These are phyloP conservation scores for Channallabes apus DNA, from an alignment of 2,797 vertebrate species.

Conservation along the genomic window DNA sequence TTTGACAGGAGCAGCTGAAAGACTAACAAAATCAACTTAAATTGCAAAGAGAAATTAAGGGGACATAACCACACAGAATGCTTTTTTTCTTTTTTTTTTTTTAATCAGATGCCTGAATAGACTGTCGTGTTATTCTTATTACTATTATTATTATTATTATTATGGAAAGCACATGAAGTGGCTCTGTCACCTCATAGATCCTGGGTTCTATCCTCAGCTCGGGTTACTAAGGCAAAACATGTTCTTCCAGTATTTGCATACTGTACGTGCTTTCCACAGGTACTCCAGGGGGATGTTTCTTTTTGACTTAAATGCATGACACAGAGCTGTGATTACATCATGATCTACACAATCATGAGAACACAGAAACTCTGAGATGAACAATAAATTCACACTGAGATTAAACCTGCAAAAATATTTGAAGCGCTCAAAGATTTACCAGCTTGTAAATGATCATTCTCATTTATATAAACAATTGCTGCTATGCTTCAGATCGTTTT, in stretches of 20 bases:
- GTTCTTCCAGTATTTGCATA: neutral
- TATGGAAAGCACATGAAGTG: neutral
- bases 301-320: neutral
- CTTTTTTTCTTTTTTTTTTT: too few species aligned
- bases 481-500: neutral
- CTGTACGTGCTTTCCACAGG: neutral
- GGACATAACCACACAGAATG: too few species aligned
- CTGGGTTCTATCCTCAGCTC: neutral
- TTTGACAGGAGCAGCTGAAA: too few species aligned
- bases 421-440: slow-evolving; percentile 6
- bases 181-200: neutral
- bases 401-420: neutral
- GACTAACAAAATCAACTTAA: too few species aligned
- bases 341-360: neutral
- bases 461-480: neutral
- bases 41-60: too few species aligned
- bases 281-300: neutral
- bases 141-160: neutral
- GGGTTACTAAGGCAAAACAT: neutral
- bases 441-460: neutral
- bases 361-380: neutral
- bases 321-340: neutral
- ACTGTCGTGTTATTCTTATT: neutral
- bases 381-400: neutral
- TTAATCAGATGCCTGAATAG: too few species aligned